Evolutionary conservation across 2,113 vertebrate genomes (phyloP), one percentile per base, ranked within the genome.

Genomic region (Gymnocephalus cernua): DNA sequence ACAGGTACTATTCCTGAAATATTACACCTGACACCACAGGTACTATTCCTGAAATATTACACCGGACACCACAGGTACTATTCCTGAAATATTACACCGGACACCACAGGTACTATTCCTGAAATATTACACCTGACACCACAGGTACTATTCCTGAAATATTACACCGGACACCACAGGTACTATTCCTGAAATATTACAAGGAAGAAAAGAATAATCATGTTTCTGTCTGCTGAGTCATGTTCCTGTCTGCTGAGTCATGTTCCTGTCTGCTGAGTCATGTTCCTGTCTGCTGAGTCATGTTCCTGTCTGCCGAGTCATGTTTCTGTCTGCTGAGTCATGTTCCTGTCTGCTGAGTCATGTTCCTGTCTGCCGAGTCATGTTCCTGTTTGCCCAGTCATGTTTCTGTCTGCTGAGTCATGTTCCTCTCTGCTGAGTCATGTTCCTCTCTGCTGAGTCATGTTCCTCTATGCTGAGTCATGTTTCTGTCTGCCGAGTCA

Each of bases 91-190:
- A 32, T 32, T 95, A 95, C 90, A 95, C 91, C 1, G 95, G 95
- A 91, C 95, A 96, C 91, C 95, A 96, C 92, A 96, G 95, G 93
- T 94, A 80, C 41, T 23, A 0, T 27, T 32, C 32, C 32, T 32
- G 5, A 32, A 32, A 32, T 32, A 32, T 32, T 95, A 95, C 90
- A 95, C 91, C 1, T 94, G 95, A 91, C 95, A 96, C 91, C 95
- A 96, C 92, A 96, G 95, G 93, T 94, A 80, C 41, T 23, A 0
- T 27, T 32, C 32, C 32, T 32, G 5, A 32, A 32, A 32, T 32
- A 32, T 32, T 95, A 95, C 90, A 95, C 91, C 1, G 95, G 95
- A 91, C 95, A 96, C 91, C 95, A 96, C 92, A 96, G 95, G 93
- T 94, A 80, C 41, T 23, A 0, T 27, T 32, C 32, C 32, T 32